Conservation (phyloP, 2,113 vertebrate species). For the Chloroceryle aenea region DNA sequence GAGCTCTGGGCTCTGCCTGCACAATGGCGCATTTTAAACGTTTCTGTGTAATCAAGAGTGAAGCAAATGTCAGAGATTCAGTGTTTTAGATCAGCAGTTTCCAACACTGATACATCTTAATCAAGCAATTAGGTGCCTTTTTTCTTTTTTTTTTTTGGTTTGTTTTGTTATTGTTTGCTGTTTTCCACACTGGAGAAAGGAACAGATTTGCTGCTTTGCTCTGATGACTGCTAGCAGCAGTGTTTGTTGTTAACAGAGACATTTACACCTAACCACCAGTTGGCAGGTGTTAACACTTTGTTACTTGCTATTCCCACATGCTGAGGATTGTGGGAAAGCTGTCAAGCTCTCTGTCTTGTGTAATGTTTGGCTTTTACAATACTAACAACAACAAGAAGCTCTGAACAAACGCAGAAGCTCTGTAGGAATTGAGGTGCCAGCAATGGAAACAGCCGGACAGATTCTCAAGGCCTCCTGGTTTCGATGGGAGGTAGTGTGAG, state of each 20-base stretch:
- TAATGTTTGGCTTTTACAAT: slow-evolving; percentile 72
- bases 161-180: slow-evolving; percentile 54
- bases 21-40: slow-evolving; percentile 28
- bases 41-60: slow-evolving; percentile 74
- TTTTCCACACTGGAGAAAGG: slow-evolving; percentile 74
- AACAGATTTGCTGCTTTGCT: slow-evolving; percentile 87
- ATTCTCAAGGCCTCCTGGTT: background rate
- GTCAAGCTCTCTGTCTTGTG: slow-evolving; percentile 92
- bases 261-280: slow-evolving; percentile 97
- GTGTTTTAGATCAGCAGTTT: slow-evolving; percentile 81
- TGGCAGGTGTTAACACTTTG: slow-evolving; percentile 95
- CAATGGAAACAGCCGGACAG: background rate
- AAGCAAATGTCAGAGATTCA: slow-evolving; percentile 75
- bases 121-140: slow-evolving; percentile 81
- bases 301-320: slow-evolving; percentile 92
- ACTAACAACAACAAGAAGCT: slow-evolving; percentile 63
- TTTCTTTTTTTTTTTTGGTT: background rate
- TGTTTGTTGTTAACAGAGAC: slow-evolving; percentile 96
- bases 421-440: background rate
- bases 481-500: background rate
- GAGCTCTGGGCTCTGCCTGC: slow-evolving; percentile 1
- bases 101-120: slow-evolving; percentile 79
- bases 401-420: slow-evolving; percentile 4
- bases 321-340: slow-evolving; percentile 95
- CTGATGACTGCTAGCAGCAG: slow-evolving; percentile 86